Conservation (phyloP, 1,140 invertebrate species). For the Drosophila athabasca region DNA sequence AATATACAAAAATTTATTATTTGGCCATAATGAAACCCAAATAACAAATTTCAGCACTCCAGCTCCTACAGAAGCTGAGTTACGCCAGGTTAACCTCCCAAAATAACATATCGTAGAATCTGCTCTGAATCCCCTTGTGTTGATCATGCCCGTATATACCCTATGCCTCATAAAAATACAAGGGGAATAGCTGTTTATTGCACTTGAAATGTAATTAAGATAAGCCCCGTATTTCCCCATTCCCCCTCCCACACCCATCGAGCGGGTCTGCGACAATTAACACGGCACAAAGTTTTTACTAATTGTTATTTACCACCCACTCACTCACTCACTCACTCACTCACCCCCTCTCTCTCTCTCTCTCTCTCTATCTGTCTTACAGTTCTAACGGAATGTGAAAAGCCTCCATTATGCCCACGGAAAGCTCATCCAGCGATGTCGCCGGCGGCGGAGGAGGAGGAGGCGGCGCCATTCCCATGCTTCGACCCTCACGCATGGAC, state of each 20-base stretch:
- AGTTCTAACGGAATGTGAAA: constrained; percentile 71
- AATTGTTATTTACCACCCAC: constrained; percentile 64
- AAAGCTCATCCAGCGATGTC: constrained; percentile 65
- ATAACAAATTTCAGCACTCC: too few relatives aligned
- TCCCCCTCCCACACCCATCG: constrained; percentile 30
- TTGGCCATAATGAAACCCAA: too few relatives aligned
- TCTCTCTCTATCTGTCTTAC: constrained; percentile 5
- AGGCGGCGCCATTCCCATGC: constrained; percentile 69
- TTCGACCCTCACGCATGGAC: constrained; percentile 84
- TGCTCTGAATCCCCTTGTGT: too few relatives aligned
- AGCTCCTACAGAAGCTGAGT: too few relatives aligned
- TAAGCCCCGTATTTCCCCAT: constrained; percentile 34
- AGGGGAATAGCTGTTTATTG: constrained; percentile 58
- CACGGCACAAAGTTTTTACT: constrained; percentile 58
- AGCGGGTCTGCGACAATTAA: constrained; percentile 44
- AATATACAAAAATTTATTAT: too few relatives aligned
- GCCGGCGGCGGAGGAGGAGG: constrained; percentile 52
- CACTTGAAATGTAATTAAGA: constrained; percentile 73
- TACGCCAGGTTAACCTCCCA: too few relatives aligned
- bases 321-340: constrained; percentile 1
- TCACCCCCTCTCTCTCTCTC: constrained; percentile 4
- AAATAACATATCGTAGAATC: background rate
- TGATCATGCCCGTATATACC: constrained; percentile 21
- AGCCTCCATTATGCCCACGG: constrained; percentile 73
- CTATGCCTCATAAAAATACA: constrained; percentile 33